Base-by-base conservation (phyloP, 1,140 invertebrate species). In the Danaus melanippus region DNA sequence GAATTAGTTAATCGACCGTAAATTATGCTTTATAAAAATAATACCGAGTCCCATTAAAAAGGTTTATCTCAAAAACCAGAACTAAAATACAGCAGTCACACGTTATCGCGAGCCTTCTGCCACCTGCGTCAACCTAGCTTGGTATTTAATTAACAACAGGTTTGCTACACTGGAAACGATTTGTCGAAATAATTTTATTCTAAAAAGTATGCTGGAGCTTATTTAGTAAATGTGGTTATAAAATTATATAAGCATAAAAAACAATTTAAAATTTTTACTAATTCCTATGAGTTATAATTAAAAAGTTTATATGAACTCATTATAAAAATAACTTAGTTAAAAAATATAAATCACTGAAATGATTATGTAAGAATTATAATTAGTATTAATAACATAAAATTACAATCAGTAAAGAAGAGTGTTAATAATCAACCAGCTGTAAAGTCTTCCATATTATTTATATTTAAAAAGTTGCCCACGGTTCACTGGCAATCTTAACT, bases 401-500 rank as follows among this genome's bases (percentile, higher is more conserved):
- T 32, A 32, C 21, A 32, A 32, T 32, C 2, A 32, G 7, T 4
- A 32, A 5, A 32, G 21, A 32, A 32, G 7, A 32, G 21, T 32
- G 6, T 32, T 7, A 32, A 32, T 32, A 32, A 32, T 4, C 47
- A 50, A 46, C 45, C 10, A 8, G n/a, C 11, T 32, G 50, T 46
- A 58, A 51, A 15, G 51, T 45, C 43, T 57, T 64, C 60, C 52
- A 60, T 56, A 46, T 42, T 45, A 40, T 56, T 32, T 62, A 60
- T 9, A 53, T 53, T 62, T 10, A 15, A 9, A 59, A 48, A 42
- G 43, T 32, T 1, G 21, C 50, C 50, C 59, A 56, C 57, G 56
- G 56, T 64, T 51, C 67, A 57, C 64, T 56, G 67, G 67, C 75
- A 78, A 75, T 75, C 76, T 79, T 79, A 76, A 68, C 64, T 64